Evolutionary conservation across 2,797 vertebrate species (phyloP).

Genomic region (Serranus cabrilla): DNA sequence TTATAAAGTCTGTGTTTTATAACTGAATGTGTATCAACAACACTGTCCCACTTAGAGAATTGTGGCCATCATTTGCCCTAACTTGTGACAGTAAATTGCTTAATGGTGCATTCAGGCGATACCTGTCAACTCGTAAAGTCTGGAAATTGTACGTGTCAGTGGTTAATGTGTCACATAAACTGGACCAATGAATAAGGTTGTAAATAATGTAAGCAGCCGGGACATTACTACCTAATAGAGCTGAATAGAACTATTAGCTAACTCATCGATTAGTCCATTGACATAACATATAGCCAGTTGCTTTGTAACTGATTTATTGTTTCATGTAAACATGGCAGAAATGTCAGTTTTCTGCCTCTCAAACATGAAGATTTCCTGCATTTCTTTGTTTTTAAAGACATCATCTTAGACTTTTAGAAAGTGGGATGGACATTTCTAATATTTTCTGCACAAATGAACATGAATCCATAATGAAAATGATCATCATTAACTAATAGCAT

Average conservation of each 20-base stretch:
- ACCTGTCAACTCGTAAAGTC: slow-evolving; percentile 17
- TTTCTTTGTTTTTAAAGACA: too few species aligned
- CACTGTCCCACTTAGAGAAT: neutral
- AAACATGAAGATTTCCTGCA: too few species aligned
- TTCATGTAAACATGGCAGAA: too few species aligned
- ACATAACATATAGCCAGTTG: too few species aligned
- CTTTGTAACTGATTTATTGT: too few species aligned
- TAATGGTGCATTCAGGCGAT: slow-evolving; percentile 1
- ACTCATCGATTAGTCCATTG: too few species aligned
- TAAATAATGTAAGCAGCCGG: neutral
- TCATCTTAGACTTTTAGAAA: too few species aligned
- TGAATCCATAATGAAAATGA: too few species aligned
- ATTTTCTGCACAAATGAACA: too few species aligned
- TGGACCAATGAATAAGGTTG: slow-evolving; percentile 10
- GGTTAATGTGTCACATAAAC: slow-evolving; percentile 39
- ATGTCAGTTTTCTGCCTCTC: too few species aligned
- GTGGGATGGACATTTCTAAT: too few species aligned
- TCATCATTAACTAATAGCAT: neutral
- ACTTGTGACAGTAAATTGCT: slow-evolving; percentile 6
- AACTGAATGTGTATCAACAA: slow-evolving; percentile 1
- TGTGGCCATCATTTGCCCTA: neutral
- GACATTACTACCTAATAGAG: neutral
- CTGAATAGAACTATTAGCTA: too few species aligned
- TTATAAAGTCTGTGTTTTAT: neutral
- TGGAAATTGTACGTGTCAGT: neutral